These are phyloP conservation scores for Pyxicephalus adspersus DNA, from an alignment of 2,113 vertebrate species.

Conservation along the genomic window DNA sequence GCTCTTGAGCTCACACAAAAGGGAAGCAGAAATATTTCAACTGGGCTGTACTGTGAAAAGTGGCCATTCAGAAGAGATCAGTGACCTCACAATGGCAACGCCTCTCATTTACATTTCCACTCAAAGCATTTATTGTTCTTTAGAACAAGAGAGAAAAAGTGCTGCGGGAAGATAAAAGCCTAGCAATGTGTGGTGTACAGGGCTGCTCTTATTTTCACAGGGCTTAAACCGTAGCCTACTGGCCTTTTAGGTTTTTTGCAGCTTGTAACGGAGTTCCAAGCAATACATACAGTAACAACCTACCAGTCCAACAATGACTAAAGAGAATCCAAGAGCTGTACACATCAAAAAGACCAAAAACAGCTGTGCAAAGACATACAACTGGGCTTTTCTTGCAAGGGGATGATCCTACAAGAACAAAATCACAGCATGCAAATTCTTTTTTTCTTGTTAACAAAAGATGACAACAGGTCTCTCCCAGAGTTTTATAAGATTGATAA, in stretches of 20 bases:
- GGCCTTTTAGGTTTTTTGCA: not conserved
- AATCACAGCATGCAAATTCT: no score
- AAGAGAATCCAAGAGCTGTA: no score
- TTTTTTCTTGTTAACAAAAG: no score
- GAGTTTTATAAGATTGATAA: no score
- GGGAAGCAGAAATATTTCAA: conserved; percentile 4
- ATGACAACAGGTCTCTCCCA: no score
- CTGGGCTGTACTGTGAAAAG: not conserved
- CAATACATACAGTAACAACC: no score
- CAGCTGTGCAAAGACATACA: no score
- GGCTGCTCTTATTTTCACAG: not conserved
- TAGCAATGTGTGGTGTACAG: not conserved
- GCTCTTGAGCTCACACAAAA: not conserved
- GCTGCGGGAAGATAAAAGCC: conserved; percentile 2
- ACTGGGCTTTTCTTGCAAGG: no score
- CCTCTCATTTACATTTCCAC: conserved; percentile 7
- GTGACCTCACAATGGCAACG: conserved; percentile 15
- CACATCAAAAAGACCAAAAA: no score
- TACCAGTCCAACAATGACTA: no score
- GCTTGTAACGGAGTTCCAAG: not conserved
- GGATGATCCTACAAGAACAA: no score
- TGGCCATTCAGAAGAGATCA: not conserved
- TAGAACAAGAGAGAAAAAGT: not conserved
- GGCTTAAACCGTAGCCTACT: not conserved
- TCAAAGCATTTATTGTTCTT: conserved; percentile 3